phyloP scores from a whole-genome alignment of 2,113 vertebrate genomes.

The Phalacrocorax pelagicus region DNA sequence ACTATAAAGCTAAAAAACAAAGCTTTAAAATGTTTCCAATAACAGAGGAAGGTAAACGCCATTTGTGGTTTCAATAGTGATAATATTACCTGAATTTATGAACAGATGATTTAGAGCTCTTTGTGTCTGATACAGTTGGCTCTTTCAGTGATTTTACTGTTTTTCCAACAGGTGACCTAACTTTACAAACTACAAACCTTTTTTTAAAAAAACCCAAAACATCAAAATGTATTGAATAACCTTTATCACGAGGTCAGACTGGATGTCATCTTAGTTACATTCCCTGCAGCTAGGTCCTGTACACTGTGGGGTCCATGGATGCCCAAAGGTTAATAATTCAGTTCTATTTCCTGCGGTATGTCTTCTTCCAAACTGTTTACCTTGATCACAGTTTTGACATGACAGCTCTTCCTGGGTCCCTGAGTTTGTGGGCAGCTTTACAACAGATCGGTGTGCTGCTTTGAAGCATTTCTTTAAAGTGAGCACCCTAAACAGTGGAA shows the following conservation, averaged over 20 bases:
- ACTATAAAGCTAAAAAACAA: background rate
- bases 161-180: background rate
- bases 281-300: background rate
- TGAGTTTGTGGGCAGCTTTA: background rate
- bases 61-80: background rate
- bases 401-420: background rate
- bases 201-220: background rate
- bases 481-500: background rate
- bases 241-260: background rate
- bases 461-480: background rate
- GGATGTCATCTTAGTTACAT: background rate
- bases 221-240: background rate
- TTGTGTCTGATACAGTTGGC: background rate
- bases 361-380: background rate
- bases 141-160: background rate
- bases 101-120: background rate
- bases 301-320: background rate
- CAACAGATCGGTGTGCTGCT: fast-evolving
- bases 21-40: background rate
- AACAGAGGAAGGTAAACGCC: background rate
- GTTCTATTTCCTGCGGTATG: background rate
- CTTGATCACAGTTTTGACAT: background rate
- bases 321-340: background rate
- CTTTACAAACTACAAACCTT: background rate
- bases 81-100: background rate